These are phyloP conservation scores for Phocoena sinus DNA, from an alignment of 2,113 vertebrate genomes.

Conservation along the genomic window DNA sequence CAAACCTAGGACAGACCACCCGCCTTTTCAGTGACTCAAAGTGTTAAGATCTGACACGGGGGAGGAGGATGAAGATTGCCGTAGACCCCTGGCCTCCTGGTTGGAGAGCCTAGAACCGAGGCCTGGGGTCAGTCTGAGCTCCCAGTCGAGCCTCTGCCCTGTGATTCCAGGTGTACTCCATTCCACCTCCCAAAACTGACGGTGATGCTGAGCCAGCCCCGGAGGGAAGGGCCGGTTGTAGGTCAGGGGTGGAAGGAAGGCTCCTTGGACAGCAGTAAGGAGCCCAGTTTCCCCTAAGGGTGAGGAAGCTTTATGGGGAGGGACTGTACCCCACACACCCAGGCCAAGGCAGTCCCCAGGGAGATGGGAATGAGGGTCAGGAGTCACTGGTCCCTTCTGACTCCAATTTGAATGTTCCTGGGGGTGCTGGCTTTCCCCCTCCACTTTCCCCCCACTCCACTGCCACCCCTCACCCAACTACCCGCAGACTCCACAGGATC, in stretches of 20 bases:
- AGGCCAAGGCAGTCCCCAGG: neutral
- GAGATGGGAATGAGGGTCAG: neutral
- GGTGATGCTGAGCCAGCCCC: neutral
- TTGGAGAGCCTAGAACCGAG: neutral
- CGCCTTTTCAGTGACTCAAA: neutral
- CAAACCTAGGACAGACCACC: neutral
- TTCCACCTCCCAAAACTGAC: neutral
- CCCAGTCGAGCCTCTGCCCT: neutral
- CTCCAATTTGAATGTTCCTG: neutral
- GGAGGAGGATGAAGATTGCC: neutral
- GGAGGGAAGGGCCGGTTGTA: neutral
- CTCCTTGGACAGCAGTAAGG: neutral
- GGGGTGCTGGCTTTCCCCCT: neutral
- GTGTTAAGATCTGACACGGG: neutral
- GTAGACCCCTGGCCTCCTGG: neutral
- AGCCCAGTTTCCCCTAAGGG: neutral
- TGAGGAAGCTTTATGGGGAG: neutral
- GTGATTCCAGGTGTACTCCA: neutral
- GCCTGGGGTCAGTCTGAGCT: neutral
- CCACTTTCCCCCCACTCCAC: too few relatives aligned
- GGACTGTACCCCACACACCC: too few relatives aligned
- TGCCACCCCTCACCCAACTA: neutral
- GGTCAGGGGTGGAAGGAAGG: neutral
- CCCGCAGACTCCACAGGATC: neutral
- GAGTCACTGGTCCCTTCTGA: neutral